Evolutionary conservation across 1,140 invertebrate species (phyloP).

Genomic region (Hermetia illucens): DNA sequence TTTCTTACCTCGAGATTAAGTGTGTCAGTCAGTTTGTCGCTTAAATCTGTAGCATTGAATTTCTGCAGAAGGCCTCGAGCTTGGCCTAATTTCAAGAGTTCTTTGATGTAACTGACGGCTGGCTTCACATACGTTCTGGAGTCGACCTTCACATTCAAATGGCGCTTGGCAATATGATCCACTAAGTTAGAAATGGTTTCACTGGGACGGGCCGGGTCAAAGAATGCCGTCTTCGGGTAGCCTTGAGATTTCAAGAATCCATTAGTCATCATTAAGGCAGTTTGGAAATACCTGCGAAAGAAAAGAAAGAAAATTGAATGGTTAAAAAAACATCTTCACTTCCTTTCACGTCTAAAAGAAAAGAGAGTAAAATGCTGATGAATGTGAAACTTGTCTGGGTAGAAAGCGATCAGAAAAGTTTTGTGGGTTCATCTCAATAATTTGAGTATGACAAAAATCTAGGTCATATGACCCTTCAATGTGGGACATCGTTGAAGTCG

Average conservation of each 20-base stretch:
- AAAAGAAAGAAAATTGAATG: constrained; percentile 7
- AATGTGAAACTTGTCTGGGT: background rate
- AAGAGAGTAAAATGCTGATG: too few species aligned
- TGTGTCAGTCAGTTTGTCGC: constrained; percentile 58
- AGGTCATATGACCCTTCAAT: too few species aligned
- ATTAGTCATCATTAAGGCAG: constrained; percentile 55
- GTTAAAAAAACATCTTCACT: constrained; percentile 1
- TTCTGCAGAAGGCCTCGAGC: constrained; percentile 41
- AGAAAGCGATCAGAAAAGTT: background rate
- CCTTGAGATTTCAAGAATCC: constrained; percentile 59
- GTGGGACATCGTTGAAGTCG: too few species aligned
- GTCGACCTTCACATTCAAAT: constrained; percentile 55
- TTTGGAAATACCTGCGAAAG: constrained; percentile 46
- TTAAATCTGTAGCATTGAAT: constrained; percentile 45
- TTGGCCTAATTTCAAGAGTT: constrained; percentile 50
- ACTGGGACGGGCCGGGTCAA: constrained; percentile 49
- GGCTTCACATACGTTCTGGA: constrained; percentile 58
- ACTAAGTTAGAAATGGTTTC: constrained; percentile 49
- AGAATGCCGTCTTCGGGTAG: constrained; percentile 51
- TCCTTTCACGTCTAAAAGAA: too few species aligned
- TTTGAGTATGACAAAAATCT: too few species aligned
- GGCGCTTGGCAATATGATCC: constrained; percentile 51
- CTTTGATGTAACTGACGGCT: constrained; percentile 52
- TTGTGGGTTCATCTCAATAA: too few species aligned
- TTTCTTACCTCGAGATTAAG: constrained; percentile 50